Percentiles rank a stretch among this genome's conserved stretches.
Evolutionary conservation across 2,888 invertebrate genomes (phyloP).

Genomic region (Microchrysa polita): DNA sequence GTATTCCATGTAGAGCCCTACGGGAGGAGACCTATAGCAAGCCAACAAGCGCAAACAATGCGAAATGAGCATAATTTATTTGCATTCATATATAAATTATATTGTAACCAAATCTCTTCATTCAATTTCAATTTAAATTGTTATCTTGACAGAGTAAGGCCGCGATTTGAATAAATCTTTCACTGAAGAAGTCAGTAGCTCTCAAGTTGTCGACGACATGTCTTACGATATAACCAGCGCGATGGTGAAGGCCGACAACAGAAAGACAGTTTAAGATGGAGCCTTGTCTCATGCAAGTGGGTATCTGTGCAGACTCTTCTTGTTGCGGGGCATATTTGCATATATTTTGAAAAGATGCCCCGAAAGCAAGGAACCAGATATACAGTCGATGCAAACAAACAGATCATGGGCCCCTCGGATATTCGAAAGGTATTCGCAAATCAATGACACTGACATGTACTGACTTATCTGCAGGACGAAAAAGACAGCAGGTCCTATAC

Average conservation of each 20-base stretch:
- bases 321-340: slow-evolving; percentile 30
- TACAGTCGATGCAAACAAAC: slow-evolving; percentile 25
- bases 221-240: slow-evolving; percentile 53
- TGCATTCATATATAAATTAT: slow-evolving; percentile 63
- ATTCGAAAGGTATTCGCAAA: slow-evolving; percentile 26
- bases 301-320: background rate
- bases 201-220: slow-evolving; percentile 57
- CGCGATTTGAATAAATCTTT: slow-evolving; percentile 59
- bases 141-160: slow-evolving; percentile 61
- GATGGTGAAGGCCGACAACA: slow-evolving; percentile 39
- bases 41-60: slow-evolving; percentile 47
- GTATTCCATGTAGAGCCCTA: background rate
- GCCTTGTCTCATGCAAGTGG: slow-evolving; percentile 33
- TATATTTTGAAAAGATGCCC: slow-evolving; percentile 16
- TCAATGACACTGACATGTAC: slow-evolving; percentile 41
- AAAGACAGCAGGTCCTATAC: background rate
- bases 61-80: slow-evolving; percentile 57
- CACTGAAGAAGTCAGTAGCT: slow-evolving; percentile 51
- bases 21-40: too few relatives aligned
- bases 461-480: slow-evolving; percentile 36
- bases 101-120: slow-evolving; percentile 65
- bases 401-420: background rate
- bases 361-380: background rate
- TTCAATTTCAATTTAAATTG: slow-evolving; percentile 65
- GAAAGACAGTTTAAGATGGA: slow-evolving; percentile 41